A percentile compares a stretch with the other conserved stretches of the same genome.
These are phyloP conservation scores for Prorops nasuta DNA, from an alignment of 1,140 invertebrate genomes.

Conservation along the genomic window DNA sequence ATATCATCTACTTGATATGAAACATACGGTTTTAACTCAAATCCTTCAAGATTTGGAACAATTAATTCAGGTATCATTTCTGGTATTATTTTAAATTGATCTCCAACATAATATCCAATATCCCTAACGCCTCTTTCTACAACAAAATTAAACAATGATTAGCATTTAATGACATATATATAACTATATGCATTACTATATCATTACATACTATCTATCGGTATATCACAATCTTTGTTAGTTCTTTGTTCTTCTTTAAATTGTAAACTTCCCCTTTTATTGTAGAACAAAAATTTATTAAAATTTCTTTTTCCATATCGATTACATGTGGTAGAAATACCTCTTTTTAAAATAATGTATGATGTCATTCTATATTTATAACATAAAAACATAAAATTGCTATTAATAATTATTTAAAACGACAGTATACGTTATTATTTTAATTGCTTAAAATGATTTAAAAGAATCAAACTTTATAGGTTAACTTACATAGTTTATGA, in stretches of 20 bases:
- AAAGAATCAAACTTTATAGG: too few relatives aligned
- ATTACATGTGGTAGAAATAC: constrained; percentile 61
- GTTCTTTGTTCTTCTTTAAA: constrained; percentile 63
- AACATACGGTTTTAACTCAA: constrained; percentile 88
- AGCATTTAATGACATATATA: constrained; percentile 7
- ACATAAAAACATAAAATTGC: background rate
- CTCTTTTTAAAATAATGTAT: constrained; percentile 36
- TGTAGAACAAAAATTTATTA: constrained; percentile 70
- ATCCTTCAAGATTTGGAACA: constrained; percentile 81
- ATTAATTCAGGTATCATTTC: constrained; percentile 92
- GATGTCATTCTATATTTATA: background rate
- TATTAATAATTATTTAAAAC: background rate
- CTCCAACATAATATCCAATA: constrained; percentile 57
- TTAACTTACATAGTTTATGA: too few relatives aligned
- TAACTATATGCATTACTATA: constrained; percentile 1
- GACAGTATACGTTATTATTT: background rate
- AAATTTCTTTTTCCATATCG: constrained; percentile 75
- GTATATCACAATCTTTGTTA: constrained; percentile 62
- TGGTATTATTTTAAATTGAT: constrained; percentile 66
- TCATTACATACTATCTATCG: constrained; percentile 60
- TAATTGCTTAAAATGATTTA: too few relatives aligned
- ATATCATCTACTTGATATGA: constrained; percentile 78
- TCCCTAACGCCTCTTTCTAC: constrained; percentile 66
- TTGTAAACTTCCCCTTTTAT: constrained; percentile 69
- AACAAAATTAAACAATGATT: constrained; percentile 3